Base-by-base conservation (phyloP, 2,888 invertebrate genomes). In the Pomacea canaliculata region DNA sequence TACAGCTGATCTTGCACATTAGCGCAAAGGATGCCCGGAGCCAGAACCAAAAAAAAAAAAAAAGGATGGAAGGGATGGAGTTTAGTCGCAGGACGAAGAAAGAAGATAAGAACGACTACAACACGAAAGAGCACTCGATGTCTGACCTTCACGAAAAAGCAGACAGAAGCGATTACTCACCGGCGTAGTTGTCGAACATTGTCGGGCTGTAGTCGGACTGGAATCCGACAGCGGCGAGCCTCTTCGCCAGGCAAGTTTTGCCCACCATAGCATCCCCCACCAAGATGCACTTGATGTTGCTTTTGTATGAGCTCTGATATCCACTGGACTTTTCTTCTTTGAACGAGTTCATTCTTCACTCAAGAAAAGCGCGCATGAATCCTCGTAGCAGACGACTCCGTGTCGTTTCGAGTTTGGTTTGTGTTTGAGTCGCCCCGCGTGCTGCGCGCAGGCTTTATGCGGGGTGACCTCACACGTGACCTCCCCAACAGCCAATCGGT, bases 231-330 rank as follows among this genome's bases (percentile, higher is more conserved):
- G 84, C 80, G 12, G 87, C 83, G 18, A 87, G 78, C 59, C 86
- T 77, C 23, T 82, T 78, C 16, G 86, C 85, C 48, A 87, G 77
- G 70, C 83, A 82, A 13, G 84, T 82, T 75, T 87, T 87, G 19
- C 87, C 87, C 60, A 85, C 85, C 67, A 83, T 85, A 19, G 83
- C 79, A 73, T 87, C 85, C 23, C 87, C 87, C 56, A 87, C 85
- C 63, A 87, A 71, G n/a, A 87, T 85, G 81, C 87, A 87, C 71
- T 87, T 87, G 65, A 87, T 76, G 68, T 81, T 81, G 68, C 79
- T 81, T 65, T 81, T 81, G 76, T 81, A 78, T 49, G 78, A 62
- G 18, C 60, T 76, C 63, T 77, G 76, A 75, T 81, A 79, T 37
- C 49, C 70, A 68, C 75, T 63, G 23, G 74, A 68, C 19, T 80